Evolutionary conservation across 2,888 invertebrate species (phyloP).

Genomic region (Acleris laterana): DNA sequence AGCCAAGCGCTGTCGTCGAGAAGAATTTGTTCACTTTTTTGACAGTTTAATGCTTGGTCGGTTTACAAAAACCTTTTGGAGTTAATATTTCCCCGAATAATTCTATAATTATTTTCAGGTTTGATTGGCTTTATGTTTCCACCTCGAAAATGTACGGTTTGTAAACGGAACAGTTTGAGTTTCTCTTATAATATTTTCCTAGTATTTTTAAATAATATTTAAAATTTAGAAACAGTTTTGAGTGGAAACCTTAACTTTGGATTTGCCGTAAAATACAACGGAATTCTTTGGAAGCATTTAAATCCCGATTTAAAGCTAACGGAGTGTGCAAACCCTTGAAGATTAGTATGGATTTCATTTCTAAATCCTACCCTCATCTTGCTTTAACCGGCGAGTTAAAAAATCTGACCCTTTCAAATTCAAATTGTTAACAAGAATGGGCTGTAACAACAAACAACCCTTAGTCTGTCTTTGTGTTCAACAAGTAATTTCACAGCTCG

Average conservation of each 20-base stretch:
- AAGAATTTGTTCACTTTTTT: too few species aligned
- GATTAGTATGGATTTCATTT: conserved; percentile 28
- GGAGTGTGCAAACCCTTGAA: conserved; percentile 31
- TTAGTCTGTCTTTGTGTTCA: conserved; percentile 42
- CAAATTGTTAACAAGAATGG: conserved; percentile 18
- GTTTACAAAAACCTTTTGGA: too few species aligned
- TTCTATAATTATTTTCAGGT: too few species aligned
- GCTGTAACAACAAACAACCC: conserved; percentile 22
- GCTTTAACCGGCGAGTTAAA: not conserved
- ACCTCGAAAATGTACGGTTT: too few species aligned
- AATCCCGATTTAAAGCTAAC: conserved; percentile 24
- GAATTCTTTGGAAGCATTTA: conserved; percentile 17
- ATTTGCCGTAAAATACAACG: conserved; percentile 9
- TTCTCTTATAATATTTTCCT: not conserved
- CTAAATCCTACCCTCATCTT: conserved; percentile 22
- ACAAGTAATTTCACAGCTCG: conserved; percentile 53
- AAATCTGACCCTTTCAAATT: conserved; percentile 28
- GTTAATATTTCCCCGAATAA: too few species aligned
- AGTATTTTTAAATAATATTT: conserved; percentile 1
- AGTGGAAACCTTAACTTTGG: too few species aligned
- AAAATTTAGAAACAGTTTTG: not conserved
- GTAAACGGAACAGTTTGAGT: too few species aligned
- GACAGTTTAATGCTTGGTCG: too few species aligned
- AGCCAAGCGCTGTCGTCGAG: too few species aligned
- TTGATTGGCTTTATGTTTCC: too few species aligned